Evolutionary conservation across 2,113 vertebrate genomes (phyloP), one percentile per base, ranked within the genome.

Genomic region (Centropus unirufus): DNA sequence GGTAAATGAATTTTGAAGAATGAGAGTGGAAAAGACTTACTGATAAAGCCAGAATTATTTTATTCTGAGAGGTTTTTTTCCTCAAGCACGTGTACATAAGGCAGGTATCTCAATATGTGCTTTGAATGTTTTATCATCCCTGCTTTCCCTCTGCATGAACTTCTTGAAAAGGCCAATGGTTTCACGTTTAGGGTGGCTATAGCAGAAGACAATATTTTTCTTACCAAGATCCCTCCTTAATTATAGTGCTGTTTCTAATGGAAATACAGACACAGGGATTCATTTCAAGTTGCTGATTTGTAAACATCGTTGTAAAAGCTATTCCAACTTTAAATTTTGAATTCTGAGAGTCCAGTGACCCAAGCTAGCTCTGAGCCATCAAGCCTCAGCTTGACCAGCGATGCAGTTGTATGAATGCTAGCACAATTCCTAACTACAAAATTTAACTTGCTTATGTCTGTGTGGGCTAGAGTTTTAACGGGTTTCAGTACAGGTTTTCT

Each of bases 371-470:
- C 34, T 34, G 34, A 72, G 16, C 36, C 22, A 46, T 49, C 9
- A 16, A 63, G 13, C 36, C 89, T 78, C 54, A 80, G 8, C 34
- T 94, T 3, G 2, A 7, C 15, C 68, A 54, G 23, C n/a, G 73
- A 1, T 34, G 34, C 22, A 47, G 26, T 47, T 72, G 14, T 30
- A 44, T 29, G 32, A 34, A 55, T 39, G 54, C 66, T 2, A 78
- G 18, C 32, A 39, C 24, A 68, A 10, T 15, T 36, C 6, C 24
- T 75, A 44, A 1, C 54, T 63, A 79, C 47, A 51, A 39, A 55
- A 34, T 63, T 14, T 27, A 59, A 42, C 34, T 76, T 0, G 0
- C 1, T 0, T n/a, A 3, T 42, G 12, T 51, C 44, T 64, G 6
- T 44, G 20, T 3, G 13, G 32, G 29, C 49, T 75, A 32, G 74